Conservation (phyloP, 2,888 invertebrate species). For the Drosophila infuscata region DNA sequence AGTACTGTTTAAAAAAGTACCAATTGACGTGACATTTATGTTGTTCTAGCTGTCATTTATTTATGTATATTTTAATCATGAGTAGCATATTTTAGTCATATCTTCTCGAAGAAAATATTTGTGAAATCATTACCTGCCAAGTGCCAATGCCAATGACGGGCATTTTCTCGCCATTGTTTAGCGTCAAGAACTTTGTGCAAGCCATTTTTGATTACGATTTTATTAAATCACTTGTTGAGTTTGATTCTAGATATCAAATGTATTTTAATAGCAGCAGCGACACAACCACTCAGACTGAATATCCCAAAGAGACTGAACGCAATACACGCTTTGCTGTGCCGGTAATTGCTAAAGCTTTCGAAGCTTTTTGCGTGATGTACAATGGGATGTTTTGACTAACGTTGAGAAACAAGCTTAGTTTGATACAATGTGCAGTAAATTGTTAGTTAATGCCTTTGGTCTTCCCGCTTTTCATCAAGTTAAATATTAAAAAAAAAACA, state of each 20-base stretch:
- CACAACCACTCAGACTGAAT: constrained; percentile 27
- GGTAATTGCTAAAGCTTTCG: constrained; percentile 16
- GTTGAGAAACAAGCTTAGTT: neutral
- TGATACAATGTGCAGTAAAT: neutral
- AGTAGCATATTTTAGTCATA: neutral
- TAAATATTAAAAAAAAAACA: neutral
- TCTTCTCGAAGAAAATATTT: neutral
- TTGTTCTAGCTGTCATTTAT: neutral
- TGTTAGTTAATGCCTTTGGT: neutral
- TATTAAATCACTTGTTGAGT: constrained; percentile 35
- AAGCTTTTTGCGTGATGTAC: constrained; percentile 20
- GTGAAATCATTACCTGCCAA: constrained; percentile 88
- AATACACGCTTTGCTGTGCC: neutral
- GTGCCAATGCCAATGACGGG: constrained; percentile 92
- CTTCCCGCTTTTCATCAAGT: neutral
- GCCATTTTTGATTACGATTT: constrained; percentile 34
- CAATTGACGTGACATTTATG: neutral
- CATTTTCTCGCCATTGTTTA: constrained; percentile 88
- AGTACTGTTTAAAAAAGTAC: neutral
- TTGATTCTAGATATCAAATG: neutral
- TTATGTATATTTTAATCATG: neutral
- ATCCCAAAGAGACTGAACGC: constrained; percentile 11
- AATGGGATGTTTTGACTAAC: neutral
- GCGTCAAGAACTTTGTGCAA: constrained; percentile 73
- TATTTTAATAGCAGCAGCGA: neutral